Evolutionary conservation across 2,113 vertebrate genomes (phyloP).

Genomic region (Gallinago undulata): DNA sequence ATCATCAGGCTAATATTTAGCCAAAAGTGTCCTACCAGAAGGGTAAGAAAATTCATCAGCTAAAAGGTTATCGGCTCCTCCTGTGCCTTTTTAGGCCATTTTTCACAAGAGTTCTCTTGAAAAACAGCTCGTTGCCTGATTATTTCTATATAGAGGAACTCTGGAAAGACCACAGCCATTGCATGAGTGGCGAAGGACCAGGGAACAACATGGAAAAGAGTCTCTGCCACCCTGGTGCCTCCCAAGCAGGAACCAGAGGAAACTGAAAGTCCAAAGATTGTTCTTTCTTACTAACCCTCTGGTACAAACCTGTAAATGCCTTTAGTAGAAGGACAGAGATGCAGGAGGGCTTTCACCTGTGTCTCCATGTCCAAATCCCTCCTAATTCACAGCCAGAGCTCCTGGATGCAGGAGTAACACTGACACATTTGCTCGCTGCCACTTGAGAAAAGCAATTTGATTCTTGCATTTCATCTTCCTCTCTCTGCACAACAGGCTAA

Average conservation of each 20-base stretch:
- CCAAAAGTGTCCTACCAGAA: not conserved
- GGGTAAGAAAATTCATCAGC: not conserved
- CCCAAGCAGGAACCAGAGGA: not conserved
- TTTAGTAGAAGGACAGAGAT: not conserved
- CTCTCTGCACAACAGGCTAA: not conserved
- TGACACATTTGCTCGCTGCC: not conserved
- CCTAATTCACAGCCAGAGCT: not conserved
- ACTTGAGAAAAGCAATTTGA: not conserved
- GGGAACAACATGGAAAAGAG: not conserved
- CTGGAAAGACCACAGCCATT: not conserved
- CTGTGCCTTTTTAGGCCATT: not conserved
- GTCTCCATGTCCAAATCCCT: not conserved
- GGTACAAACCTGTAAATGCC: not conserved
- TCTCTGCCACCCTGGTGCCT: not conserved
- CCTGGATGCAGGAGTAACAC: not conserved
- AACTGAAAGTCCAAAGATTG: not conserved
- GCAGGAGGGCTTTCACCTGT: not conserved
- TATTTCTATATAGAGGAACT: not conserved
- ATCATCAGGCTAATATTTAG: not conserved
- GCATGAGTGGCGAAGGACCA: not conserved
- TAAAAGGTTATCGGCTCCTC: not conserved
- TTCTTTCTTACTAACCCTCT: not conserved
- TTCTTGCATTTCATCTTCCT: not conserved
- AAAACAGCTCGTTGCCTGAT: rapidly evolving
- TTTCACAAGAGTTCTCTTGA: not conserved